Conservation (phyloP, 2,113 vertebrate genomes). For the Dasypus novemcinctus region DNA sequence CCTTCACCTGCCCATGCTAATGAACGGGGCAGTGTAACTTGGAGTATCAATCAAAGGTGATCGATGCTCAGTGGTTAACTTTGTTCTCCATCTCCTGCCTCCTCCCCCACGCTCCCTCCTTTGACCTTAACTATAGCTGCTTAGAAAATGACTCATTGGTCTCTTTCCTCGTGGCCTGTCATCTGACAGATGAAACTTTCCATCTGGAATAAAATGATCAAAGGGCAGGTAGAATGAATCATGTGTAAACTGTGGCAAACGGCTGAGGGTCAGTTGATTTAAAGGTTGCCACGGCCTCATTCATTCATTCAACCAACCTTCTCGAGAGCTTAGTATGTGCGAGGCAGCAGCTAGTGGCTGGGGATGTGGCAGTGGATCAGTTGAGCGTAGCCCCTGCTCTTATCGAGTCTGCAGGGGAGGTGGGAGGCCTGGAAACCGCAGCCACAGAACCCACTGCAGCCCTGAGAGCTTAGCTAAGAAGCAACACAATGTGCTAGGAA, state of each 20-base stretch:
- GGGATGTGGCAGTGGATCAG: fast-evolving
- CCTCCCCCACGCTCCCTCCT: background rate
- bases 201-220: background rate
- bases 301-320: background rate
- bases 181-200: background rate
- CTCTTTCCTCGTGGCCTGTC: background rate
- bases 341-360: fast-evolving
- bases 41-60: background rate
- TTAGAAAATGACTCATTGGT: background rate
- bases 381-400: background rate
- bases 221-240: background rate
- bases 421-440: background rate
- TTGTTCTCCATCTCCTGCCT: background rate
- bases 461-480: background rate
- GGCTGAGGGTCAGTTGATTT: background rate
- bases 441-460: background rate
- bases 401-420: no score
- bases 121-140: background rate
- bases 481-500: no score
- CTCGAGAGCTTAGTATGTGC: background rate
- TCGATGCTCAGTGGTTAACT: background rate
- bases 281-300: background rate
- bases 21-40: background rate
- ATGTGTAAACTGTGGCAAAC: background rate
- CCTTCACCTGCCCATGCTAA: conserved; percentile 61